Base-by-base conservation (phyloP, 2,888 invertebrate genomes). In the Caenorhabditis doughertyi region DNA sequence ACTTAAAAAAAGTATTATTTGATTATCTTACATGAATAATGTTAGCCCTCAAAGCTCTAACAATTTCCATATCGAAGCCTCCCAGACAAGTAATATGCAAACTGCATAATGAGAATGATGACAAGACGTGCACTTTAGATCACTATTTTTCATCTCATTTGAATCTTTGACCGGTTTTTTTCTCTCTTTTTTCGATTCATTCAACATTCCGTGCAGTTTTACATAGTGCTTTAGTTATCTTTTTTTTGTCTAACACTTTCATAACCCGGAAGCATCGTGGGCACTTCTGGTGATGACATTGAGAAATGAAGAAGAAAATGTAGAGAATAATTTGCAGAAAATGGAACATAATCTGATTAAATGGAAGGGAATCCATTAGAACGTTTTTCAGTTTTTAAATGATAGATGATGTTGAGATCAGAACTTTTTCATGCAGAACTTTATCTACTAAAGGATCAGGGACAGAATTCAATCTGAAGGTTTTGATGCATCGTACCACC, bases 211-310 rank as follows among this genome's bases (percentile, higher is more conserved):
- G 58, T 58, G 58, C 58, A 58, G 39, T 23, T 58, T 35, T 32
- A 16, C 21, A 58, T 3, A 39, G 21, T 35, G 39, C 21, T 3
- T 11, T 9, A 13, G 16, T 55, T 55, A 27, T 55, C n/a, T 56
- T 56, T 56, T 51, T 56, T 32, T 56, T 56, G 29, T 56, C 16
- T 18, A 51, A 55, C n/a, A 55, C 16, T 56, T 21, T 35, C 16
- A 16, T 21, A 32, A 39, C 58, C 58, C 39, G 58, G 58, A 58
- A 58, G 58, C 39, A 35, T 55, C n/a, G n/a, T 2, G 35, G 58
- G 23, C 58, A 39, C 58, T 58, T 58, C 58, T 58, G 58, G 58
- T 58, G 58, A 58, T 58, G 58, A 39, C 58, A 58, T 58, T 58
- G 5, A 39, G 32, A 16, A 39, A 39, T 13, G 3, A 39, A 39